Evolutionary conservation across 2,888 invertebrate genomes (phyloP).

Genomic region (Cantharis rufa): DNA sequence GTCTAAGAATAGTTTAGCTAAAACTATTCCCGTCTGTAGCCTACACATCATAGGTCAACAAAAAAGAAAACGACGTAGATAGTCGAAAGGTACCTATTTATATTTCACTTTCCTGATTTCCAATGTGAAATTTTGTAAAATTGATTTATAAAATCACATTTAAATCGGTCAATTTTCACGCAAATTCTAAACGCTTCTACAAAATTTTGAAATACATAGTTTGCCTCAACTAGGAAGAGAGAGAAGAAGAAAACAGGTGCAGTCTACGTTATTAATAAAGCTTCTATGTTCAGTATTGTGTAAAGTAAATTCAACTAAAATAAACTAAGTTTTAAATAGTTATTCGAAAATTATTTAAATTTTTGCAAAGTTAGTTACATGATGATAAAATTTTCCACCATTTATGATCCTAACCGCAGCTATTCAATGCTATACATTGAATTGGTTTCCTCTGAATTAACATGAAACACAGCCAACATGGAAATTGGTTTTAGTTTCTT

Average conservation of each 20-base stretch:
- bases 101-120: not conserved
- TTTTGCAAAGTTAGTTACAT: not conserved
- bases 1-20: constrained; percentile 44
- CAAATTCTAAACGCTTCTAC: not conserved
- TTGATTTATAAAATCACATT: not conserved
- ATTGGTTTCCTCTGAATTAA: not conserved
- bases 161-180: not conserved
- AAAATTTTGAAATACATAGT: not conserved
- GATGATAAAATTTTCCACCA: not conserved
- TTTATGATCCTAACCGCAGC: not conserved
- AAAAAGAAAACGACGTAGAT: constrained; percentile 36
- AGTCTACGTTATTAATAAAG: constrained; percentile 26
- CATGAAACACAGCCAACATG: not conserved
- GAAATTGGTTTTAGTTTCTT: not conserved
- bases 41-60: constrained; percentile 43
- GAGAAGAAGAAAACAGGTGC: constrained; percentile 22
- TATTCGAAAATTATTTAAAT: not conserved
- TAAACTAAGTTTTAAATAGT: not conserved
- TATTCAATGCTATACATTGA: not conserved
- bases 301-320: not conserved
- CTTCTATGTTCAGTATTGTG: constrained; percentile 18
- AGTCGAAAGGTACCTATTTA: constrained; percentile 12
- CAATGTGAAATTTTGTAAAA: not conserved
- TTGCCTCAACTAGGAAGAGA: not conserved
- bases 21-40: constrained; percentile 40